Percentiles rank a stretch among this genome's conserved stretches.
Evolutionary conservation across 2,113 vertebrate genomes (phyloP).

Genomic region (Ciconia maguari): DNA sequence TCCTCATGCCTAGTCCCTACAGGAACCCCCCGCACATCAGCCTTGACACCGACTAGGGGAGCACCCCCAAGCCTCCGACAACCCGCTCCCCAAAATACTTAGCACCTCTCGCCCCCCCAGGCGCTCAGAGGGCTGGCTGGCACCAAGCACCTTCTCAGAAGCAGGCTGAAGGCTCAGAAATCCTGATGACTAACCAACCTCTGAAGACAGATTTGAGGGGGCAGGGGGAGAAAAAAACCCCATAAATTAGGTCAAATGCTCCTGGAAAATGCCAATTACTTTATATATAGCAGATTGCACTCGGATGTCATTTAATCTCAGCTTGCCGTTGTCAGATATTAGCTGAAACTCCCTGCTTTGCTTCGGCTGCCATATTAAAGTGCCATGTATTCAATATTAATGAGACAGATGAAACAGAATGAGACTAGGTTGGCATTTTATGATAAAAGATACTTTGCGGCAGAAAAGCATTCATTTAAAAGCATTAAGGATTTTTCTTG

Average conservation of each 20-base stretch:
- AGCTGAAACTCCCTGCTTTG: conserved; percentile 21
- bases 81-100: background rate
- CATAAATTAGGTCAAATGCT: conserved; percentile 31
- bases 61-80: too few relatives aligned
- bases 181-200: background rate
- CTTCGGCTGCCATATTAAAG: background rate
- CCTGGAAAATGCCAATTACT: conserved; percentile 35
- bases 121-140: background rate
- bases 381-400: conserved; percentile 40
- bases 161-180: background rate
- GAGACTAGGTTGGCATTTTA: background rate
- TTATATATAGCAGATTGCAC: conserved; percentile 7
- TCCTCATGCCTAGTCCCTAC: fast-evolving
- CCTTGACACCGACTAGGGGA: background rate
- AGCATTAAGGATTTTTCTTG: background rate
- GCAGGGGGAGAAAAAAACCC: background rate
- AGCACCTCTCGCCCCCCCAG: too few relatives aligned
- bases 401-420: conserved; percentile 40
- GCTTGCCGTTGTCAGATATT: conserved; percentile 26
- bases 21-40: fast-evolving
- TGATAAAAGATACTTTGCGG: conserved; percentile 5
- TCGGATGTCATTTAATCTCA: conserved; percentile 10
- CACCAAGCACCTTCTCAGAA: background rate
- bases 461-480: background rate
- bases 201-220: background rate